Percentiles rank a stretch among this genome's conserved stretches.
These are phyloP conservation scores for Callithrix jacchus DNA, from an alignment of 2,113 vertebrate genomes.

Conservation along the genomic window DNA sequence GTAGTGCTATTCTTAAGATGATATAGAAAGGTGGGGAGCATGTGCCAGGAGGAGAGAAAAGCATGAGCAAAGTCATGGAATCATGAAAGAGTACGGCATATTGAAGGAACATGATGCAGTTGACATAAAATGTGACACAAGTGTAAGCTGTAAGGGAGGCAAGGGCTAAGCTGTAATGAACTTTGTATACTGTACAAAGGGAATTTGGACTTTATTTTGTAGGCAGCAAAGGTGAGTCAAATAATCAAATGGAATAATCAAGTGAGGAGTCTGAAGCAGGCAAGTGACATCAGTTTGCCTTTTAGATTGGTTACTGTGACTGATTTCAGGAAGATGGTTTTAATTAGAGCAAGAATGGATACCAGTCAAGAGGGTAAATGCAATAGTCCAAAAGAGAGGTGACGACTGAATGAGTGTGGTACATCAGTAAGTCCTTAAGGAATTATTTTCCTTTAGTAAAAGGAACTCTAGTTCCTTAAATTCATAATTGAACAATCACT, in stretches of 20 bases:
- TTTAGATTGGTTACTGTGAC: neutral
- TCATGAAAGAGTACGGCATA: neutral
- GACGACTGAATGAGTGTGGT: neutral
- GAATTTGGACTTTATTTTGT: slow-evolving; percentile 3
- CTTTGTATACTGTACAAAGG: neutral
- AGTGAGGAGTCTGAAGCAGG: neutral
- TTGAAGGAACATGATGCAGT: neutral
- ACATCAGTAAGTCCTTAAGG: neutral
- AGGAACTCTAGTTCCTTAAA: neutral
- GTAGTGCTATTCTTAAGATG: neutral
- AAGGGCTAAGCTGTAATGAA: neutral
- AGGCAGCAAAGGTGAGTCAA: neutral
- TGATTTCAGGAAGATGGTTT: slow-evolving; percentile 3
- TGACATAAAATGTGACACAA: neutral
- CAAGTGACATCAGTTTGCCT: neutral
- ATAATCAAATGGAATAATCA: neutral
- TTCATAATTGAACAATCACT: neutral
- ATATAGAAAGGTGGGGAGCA: neutral
- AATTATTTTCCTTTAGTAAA: neutral
- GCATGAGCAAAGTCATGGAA: neutral
- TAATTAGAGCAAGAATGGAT: neutral
- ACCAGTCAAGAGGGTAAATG: neutral
- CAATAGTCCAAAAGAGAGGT: neutral
- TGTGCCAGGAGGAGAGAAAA: neutral
- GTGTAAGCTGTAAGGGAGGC: neutral